Base-by-base conservation (phyloP, 1,140 invertebrate genomes). In the Cherax destructor region DNA sequence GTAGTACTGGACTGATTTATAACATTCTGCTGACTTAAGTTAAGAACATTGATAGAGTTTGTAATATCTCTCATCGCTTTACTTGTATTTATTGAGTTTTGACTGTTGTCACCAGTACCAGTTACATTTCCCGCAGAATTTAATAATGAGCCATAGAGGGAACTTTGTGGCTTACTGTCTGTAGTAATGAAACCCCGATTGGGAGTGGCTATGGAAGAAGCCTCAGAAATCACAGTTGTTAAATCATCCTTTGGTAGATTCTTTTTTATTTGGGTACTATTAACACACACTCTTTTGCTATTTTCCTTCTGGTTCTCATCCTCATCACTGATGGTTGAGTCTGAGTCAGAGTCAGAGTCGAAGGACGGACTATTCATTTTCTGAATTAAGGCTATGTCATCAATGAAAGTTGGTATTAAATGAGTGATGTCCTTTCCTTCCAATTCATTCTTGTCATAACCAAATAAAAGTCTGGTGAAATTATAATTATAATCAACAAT, bases 401-500 rank as follows among this genome's bases (percentile, higher is more conserved):
- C 77, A 59, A 65, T 72, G n/a, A 92, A 83, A 13, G 86, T 88
- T 74, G 81, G 89, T 69, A 92, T 91, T 21, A 92, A 24, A 18
- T 76, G 65, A 9, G 61, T 72, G 21, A 92, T 92, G 59, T 41
- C 96, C 93, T 96, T 95, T 30, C 95, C 96, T 41, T 96, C 94
- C 0, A 97, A 95, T 92, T 96, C 95, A 0, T 94, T 94, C 92
- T 96, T 95, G 0, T 95, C 93, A 93, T 96, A 96, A 11, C 96
- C 96, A 94, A 96, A 96, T 21, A 96, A 95, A 52, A 96, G 94
- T 93, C 95, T 95, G 0, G 96, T 95, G 93, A 97, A 96, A 93
- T 96, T 96, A 92, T 96, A 95, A 94, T 97, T 97, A 91, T 96
- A 96, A 18, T 95, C 96, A 21, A 96, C 95, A 83, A 97, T 96